These are phyloP conservation scores for Characodon lateralis DNA, from an alignment of 2,797 vertebrate genomes.

Conservation along the genomic window DNA sequence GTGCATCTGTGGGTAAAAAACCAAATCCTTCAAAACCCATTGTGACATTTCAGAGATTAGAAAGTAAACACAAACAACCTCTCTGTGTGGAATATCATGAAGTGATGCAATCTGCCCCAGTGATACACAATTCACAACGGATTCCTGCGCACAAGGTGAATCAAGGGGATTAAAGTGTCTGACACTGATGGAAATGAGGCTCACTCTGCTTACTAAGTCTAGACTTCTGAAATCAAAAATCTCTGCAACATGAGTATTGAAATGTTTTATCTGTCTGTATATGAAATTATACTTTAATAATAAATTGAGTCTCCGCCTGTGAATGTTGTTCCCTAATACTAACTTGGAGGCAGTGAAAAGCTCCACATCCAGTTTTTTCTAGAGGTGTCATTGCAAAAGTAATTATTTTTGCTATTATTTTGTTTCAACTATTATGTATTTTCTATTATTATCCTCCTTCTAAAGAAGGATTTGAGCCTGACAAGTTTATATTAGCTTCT, in stretches of 20 bases:
- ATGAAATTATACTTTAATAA: neutral
- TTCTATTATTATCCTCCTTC: too few relatives aligned
- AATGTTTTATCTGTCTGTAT: neutral
- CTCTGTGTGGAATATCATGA: neutral
- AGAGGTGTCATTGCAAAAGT: too few relatives aligned
- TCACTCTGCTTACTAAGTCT: neutral
- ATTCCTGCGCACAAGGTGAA: neutral
- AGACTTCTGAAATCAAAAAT: neutral
- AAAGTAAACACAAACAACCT: neutral
- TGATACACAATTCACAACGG: neutral
- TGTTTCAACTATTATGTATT: too few relatives aligned
- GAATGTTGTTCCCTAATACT: too few relatives aligned
- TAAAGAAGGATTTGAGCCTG: too few relatives aligned
- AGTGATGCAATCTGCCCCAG: neutral
- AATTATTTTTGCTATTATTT: too few relatives aligned
- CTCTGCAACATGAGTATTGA: neutral
- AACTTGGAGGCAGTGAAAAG: too few relatives aligned
- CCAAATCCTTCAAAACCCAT: neutral
- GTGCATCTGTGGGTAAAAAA: slow-evolving; percentile 11
- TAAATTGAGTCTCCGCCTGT: neutral
- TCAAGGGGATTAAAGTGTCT: neutral
- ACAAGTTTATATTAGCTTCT: too few relatives aligned
- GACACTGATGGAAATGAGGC: neutral
- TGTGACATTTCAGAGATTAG: slow-evolving; percentile 16
- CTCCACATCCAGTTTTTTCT: too few relatives aligned